Conservation (phyloP, 1,140 invertebrate genomes). For the Lepidostoma basale region DNA sequence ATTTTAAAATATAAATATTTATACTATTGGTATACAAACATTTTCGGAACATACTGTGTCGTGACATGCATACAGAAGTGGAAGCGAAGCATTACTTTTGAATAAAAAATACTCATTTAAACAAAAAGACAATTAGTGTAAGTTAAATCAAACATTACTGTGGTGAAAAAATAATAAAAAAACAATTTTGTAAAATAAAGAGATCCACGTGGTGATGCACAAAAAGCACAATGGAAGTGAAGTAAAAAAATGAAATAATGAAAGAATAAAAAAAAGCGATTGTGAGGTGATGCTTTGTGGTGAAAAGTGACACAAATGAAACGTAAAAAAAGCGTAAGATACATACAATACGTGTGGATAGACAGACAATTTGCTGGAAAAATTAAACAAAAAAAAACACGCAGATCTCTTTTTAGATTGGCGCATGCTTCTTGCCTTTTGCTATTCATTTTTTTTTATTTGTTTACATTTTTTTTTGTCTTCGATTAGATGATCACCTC, state of each 20-base stretch:
- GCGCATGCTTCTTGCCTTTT: conserved; percentile 68
- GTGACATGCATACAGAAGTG: conserved; percentile 40
- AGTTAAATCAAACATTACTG: conserved; percentile 40
- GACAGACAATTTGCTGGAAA: conserved; percentile 6
- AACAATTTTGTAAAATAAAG: conserved; percentile 36
- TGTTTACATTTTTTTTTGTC: background rate
- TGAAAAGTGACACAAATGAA: conserved; percentile 21
- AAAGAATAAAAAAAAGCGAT: conserved; percentile 6
- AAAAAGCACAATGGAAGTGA: conserved; percentile 13
- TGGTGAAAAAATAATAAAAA: conserved; percentile 40
- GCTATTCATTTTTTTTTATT: background rate
- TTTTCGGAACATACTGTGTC: conserved; percentile 41
- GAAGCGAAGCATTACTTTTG: conserved; percentile 42
- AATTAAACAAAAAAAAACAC: background rate
- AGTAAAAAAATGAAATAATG: background rate
- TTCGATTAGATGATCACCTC: background rate
- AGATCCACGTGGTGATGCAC: conserved; percentile 34
- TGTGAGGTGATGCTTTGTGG: conserved; percentile 19
- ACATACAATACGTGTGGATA: background rate
- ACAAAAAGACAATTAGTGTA: conserved; percentile 35
- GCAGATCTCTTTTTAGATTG: conserved; percentile 46
- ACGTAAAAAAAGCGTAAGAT: conserved; percentile 21
- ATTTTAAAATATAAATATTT: background rate
- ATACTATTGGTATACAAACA: conserved; percentile 31
- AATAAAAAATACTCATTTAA: conserved; percentile 26